Percentiles rank a stretch among this genome's conserved stretches.
Conservation (phyloP, 2,113 vertebrate genomes). For the Physeter macrocephalus region DNA sequence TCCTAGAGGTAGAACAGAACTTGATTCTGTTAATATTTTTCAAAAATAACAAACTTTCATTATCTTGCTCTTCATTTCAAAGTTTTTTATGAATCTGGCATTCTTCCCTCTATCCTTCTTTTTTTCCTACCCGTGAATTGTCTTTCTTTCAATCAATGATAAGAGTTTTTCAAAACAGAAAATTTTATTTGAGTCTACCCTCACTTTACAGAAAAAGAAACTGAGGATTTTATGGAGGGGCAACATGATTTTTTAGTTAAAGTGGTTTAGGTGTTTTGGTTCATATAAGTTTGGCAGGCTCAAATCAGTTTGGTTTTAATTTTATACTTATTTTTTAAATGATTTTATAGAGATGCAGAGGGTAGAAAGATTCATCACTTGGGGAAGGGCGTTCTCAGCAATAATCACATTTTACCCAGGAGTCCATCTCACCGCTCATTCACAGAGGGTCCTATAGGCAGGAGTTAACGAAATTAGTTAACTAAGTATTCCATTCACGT, state of each 20-base stretch:
- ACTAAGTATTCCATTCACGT: neutral
- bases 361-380: neutral
- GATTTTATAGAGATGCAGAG: neutral
- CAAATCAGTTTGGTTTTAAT: neutral
- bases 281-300: neutral
- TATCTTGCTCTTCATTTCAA: neutral
- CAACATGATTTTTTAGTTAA: neutral
- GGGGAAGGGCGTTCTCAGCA: neutral
- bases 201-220: neutral
- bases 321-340: neutral
- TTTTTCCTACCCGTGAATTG: neutral
- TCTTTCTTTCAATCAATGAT: neutral
- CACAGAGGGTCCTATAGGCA: neutral
- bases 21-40: neutral
- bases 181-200: neutral
- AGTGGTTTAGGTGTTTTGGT: neutral
- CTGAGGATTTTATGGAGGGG: neutral
- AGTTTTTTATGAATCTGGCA: neutral
- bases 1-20: neutral
- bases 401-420: neutral
- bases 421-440: neutral
- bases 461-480: neutral
- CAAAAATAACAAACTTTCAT: neutral
- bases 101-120: neutral
- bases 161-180: neutral